A percentile compares a stretch with the other conserved stretches of the same genome.
Conservation (phyloP, 1,140 invertebrate species). For the Diorhabda elongata region DNA sequence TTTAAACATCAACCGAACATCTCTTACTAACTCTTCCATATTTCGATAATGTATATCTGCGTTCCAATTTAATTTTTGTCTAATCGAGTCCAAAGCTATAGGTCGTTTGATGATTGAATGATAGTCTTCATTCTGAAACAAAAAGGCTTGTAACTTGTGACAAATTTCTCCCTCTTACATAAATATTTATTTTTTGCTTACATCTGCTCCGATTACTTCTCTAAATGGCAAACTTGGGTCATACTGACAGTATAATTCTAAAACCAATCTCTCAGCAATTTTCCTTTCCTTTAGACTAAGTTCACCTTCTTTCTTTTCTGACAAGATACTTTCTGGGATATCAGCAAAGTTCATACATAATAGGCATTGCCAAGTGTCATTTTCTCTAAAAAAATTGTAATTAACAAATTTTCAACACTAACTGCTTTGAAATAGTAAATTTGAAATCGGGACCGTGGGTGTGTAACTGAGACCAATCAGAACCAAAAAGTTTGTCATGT, state of each 20-base stretch:
- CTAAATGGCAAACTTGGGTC: constrained; percentile 82
- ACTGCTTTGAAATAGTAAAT: too few relatives aligned
- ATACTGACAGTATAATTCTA: constrained; percentile 87
- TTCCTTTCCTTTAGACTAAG: constrained; percentile 60
- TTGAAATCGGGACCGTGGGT: too few relatives aligned
- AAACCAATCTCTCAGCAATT: constrained; percentile 75
- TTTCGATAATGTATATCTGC: constrained; percentile 69
- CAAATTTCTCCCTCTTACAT: too few relatives aligned
- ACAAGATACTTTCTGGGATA: constrained; percentile 51
- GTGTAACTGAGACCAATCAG: too few relatives aligned
- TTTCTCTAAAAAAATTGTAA: constrained; percentile 57
- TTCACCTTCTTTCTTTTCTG: constrained; percentile 52
- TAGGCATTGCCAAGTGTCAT: constrained; percentile 86
- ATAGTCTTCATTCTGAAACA: constrained; percentile 67
- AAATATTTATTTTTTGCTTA: constrained; percentile 45
- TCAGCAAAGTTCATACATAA: constrained; percentile 78
- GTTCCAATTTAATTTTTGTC: constrained; percentile 69
- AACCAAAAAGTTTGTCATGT: too few relatives aligned
- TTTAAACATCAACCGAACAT: constrained; percentile 81
- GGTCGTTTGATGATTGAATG: constrained; percentile 72
- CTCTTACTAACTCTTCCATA: constrained; percentile 71
- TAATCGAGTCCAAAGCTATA: constrained; percentile 80
- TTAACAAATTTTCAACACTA: too few relatives aligned
- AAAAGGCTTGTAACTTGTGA: too few relatives aligned
- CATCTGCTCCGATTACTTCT: constrained; percentile 72